Conservation (phyloP, 2,888 invertebrate species). For the Chrysomela aeneicollis region DNA sequence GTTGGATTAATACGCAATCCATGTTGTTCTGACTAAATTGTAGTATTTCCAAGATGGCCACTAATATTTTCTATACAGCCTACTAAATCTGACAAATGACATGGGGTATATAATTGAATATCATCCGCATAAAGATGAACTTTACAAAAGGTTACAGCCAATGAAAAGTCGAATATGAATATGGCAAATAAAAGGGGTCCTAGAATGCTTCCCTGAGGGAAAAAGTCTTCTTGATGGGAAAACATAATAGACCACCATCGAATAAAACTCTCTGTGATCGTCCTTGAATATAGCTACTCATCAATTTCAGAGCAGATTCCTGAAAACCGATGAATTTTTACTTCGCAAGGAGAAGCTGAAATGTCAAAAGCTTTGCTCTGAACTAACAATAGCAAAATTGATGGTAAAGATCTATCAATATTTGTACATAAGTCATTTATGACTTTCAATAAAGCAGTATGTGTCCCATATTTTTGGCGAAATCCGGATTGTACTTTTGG, state of each 20-base stretch:
- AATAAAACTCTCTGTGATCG: too few species aligned
- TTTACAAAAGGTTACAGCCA: neutral
- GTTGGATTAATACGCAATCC: neutral
- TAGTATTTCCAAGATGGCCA: neutral
- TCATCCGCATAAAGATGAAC: slow-evolving; percentile 2
- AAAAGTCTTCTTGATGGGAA: too few species aligned
- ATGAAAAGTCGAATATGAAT: neutral
- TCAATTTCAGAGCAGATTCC: too few species aligned
- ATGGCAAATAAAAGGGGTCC: too few species aligned
- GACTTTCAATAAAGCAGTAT: neutral
- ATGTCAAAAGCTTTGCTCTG: neutral
- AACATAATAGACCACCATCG: too few species aligned
- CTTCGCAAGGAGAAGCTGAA: too few species aligned
- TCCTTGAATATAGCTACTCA: too few species aligned
- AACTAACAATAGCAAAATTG: neutral
- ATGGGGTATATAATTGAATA: neutral
- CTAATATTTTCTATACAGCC: slow-evolving; percentile 4
- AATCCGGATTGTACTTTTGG: slow-evolving; percentile 16
- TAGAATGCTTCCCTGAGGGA: too few species aligned
- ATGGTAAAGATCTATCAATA: neutral
- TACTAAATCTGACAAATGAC: too few species aligned
- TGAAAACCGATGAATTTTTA: too few species aligned
- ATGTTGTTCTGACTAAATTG: slow-evolving; percentile 3
- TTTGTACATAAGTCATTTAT: neutral
- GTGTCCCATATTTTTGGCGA: neutral